Evolutionary conservation across 2,888 invertebrate species (phyloP), one percentile per base, ranked within the genome.

Genomic region (Sylvicola cinctus): DNA sequence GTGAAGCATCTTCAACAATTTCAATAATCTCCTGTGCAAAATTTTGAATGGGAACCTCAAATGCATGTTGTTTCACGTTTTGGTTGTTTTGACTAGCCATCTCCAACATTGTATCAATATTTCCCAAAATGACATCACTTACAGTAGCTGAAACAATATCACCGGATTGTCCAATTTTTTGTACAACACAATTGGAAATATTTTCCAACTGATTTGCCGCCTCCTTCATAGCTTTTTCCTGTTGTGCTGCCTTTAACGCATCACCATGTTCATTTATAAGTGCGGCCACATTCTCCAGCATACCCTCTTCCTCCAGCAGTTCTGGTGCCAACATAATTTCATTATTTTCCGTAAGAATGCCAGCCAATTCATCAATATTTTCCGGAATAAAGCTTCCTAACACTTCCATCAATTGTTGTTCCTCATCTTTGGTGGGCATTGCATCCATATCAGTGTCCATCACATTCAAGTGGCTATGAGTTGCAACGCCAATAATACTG

Each of bases 301-400:
- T 50, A 12, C 52, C 51, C 2, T 53, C 50, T 16, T 55, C 52
- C 26, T 54, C 50, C n/a, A 55, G 47, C 10, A 54, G 50, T 20
- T 48, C 51, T 15, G 49, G 47, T 35, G 53, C 40, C 11, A 43
- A 33, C 10, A 45, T 41, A 5, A 46, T 44, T 7, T 40, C 43
- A 35, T 43, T 43, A 25, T 45, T 44, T 29, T 42, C 46, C 3
- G 45, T 50, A 3, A 55, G 49, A 11, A 56, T 55, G 33, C 48
- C 48, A 16, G 47, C 55, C 11, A 56, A 43, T 32, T 55, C 55
- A 36, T 55, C 55, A 17, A 57, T 56, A 20, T 51, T 54, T n/a
- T 52, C 55, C 1, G 45, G 45, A 31, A 47, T 44, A 16, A 57
- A 47, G 32, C 50, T 51, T 11, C 54, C 51, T 14, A 58, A 51